Conservation (phyloP, 2,888 invertebrate genomes). For the Vandiemenella viatica region DNA sequence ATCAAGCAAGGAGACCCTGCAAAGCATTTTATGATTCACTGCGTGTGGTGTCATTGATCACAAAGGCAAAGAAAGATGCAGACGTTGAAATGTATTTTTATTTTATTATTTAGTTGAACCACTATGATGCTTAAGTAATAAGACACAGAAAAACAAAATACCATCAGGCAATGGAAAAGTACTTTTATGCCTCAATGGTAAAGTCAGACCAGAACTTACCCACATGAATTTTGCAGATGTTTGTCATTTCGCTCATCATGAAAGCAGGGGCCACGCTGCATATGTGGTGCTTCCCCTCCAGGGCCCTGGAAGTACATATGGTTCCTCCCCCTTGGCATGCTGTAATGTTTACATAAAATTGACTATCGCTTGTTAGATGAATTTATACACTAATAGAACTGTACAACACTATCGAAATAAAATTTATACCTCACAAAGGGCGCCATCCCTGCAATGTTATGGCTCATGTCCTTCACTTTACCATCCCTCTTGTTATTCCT, state of each 20-base stretch:
- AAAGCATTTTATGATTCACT: no score
- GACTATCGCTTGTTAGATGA: background rate
- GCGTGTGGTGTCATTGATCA: no score
- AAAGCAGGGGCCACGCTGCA: conserved; percentile 23
- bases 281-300: conserved; percentile 20
- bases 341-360: conserved; percentile 9
- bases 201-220: no score
- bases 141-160: no score
- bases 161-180: no score
- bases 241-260: conserved; percentile 21
- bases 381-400: background rate
- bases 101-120: no score
- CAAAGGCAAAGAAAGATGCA: no score
- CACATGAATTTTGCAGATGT: conserved; percentile 16
- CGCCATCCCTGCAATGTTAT: conserved; percentile 67
- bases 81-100: no score
- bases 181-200: no score
- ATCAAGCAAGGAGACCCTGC: no score
- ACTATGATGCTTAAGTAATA: no score
- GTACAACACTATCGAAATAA: background rate
- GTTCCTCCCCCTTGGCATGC: conserved; percentile 25
- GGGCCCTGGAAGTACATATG: conserved; percentile 24
- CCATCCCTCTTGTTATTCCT: conserved; percentile 15
- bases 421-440: conserved; percentile 36
- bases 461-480: conserved; percentile 42